Evolutionary conservation across 2,797 vertebrate genomes (phyloP), one percentile per base, ranked within the genome.

Genomic region (Onychomys leucogaster): DNA sequence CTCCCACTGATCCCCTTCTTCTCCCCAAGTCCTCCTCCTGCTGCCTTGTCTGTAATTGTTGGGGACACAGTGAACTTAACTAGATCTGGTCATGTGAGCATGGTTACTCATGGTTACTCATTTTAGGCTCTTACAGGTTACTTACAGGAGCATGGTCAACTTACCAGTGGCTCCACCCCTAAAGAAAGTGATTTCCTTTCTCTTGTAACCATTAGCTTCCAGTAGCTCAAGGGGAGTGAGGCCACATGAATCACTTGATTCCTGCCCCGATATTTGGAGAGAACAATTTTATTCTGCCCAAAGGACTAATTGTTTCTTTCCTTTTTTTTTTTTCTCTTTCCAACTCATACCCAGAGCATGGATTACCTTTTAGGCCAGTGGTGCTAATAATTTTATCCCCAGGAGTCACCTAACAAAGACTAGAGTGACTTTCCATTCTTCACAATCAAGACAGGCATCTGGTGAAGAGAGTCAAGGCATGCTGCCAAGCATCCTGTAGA

Each of bases 231-330:
- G 14, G 29, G 37, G 41, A 37, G 5, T 29, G 73, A 46, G 23
- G 73, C 12, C 12, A 76, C 25, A 27, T 46, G 13, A 32, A 55
- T n/a, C 65, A 52, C 13, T 37, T 87, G 46, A 55, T 87, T 78
- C 63, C 10, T 59, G 5, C 5, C 37, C 63, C 49, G 4, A 49
- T 27, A 29, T 75, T 59, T 84, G 11, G 46, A 67, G 16, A n/a
- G 1, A 6, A 27, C 34, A 21, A 17, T 2, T 34, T 23, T 43
- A 11, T 2, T 0, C 27, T 57, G 25, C 7, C 13, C 29, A n/a
- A 37, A 14, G 27, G 75, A 41, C 11, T 27, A 8, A 9, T 13
- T 7, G 11, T 63, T 46, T 43, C 29, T 21, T n/a, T n/a, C n/a
- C n/a, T n/a, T n/a, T n/a, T n/a, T n/a, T n/a, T 37, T 37, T 19